phyloP scores from a whole-genome alignment of 2,797 vertebrate species.

The Danio jaintianensis region DNA sequence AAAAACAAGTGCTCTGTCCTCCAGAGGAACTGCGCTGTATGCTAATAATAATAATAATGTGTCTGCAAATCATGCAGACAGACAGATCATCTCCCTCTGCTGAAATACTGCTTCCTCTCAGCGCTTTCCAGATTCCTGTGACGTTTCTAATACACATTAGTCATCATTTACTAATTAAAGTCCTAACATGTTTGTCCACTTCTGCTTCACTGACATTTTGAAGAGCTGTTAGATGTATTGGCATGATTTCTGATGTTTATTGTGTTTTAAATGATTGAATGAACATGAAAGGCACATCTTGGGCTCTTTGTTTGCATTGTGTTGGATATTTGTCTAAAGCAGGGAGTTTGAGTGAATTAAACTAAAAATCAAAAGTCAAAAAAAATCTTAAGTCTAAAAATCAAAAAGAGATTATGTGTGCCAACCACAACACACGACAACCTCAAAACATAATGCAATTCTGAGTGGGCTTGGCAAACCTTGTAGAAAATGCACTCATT shows the following conservation, averaged over 20 bases:
- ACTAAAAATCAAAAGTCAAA: neutral
- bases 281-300: constrained; percentile 22
- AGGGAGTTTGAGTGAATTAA: neutral
- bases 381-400: constrained; percentile 2
- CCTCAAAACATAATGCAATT: no score
- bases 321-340: constrained; percentile 21
- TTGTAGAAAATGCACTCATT: no score
- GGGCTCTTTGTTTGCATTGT: constrained; percentile 13
- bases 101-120: constrained; percentile 61
- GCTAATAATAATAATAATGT: constrained; percentile 59
- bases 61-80: constrained; percentile 59
- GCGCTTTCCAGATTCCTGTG: constrained; percentile 48
- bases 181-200: constrained; percentile 43
- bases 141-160: constrained; percentile 39
- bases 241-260: constrained; percentile 38
- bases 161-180: constrained; percentile 40
- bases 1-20: constrained; percentile 55
- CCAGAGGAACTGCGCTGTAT: constrained; percentile 46
- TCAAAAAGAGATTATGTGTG: neutral
- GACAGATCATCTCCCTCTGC: constrained; percentile 52
- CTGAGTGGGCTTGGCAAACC: no score
- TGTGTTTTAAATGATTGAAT: constrained; percentile 41
- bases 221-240: constrained; percentile 35
- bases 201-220: constrained; percentile 33
- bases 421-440: no score